Conservation (phyloP, 2,888 invertebrate species). For the Amaurobius ferox region DNA sequence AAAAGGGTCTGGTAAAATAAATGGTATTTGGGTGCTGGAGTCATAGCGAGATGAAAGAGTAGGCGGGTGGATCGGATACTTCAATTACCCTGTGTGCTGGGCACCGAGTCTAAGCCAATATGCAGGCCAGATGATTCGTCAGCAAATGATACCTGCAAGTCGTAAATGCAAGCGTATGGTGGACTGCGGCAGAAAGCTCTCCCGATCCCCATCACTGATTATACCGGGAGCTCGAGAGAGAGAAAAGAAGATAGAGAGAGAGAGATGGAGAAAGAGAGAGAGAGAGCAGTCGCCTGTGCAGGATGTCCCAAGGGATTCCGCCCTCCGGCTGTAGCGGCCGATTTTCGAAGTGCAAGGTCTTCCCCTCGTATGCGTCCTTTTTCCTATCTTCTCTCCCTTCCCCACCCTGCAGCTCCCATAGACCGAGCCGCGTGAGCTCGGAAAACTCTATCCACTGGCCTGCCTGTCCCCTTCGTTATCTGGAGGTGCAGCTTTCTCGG, state of each 20-base stretch:
- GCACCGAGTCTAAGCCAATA: constrained; percentile 67
- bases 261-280: constrained; percentile 24
- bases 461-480: constrained; percentile 43
- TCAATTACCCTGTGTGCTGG: constrained; percentile 66
- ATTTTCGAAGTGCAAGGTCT: constrained; percentile 62
- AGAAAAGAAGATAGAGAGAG: constrained; percentile 28
- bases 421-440: constrained; percentile 17
- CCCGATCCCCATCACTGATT: constrained; percentile 69
- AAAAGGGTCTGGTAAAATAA: constrained; percentile 61
- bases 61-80: constrained; percentile 58
- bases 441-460: constrained; percentile 41
- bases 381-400: constrained; percentile 34
- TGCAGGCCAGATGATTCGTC: constrained; percentile 72
- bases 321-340: constrained; percentile 66
- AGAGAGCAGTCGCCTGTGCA: constrained; percentile 58
- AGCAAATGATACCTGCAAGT: constrained; percentile 73
- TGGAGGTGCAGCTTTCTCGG: constrained; percentile 38
- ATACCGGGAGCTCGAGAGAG: constrained; percentile 54
- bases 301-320: constrained; percentile 67
- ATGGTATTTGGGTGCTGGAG: constrained; percentile 67
- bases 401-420: constrained; percentile 1
- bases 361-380: constrained; percentile 31
- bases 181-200: constrained; percentile 62
- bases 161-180: constrained; percentile 70
- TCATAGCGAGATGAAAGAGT: constrained; percentile 59